Percentiles rank a stretch among this genome's conserved stretches.
Evolutionary conservation across 2,888 invertebrate species (phyloP).

Genomic region (Megamerina dolium): DNA sequence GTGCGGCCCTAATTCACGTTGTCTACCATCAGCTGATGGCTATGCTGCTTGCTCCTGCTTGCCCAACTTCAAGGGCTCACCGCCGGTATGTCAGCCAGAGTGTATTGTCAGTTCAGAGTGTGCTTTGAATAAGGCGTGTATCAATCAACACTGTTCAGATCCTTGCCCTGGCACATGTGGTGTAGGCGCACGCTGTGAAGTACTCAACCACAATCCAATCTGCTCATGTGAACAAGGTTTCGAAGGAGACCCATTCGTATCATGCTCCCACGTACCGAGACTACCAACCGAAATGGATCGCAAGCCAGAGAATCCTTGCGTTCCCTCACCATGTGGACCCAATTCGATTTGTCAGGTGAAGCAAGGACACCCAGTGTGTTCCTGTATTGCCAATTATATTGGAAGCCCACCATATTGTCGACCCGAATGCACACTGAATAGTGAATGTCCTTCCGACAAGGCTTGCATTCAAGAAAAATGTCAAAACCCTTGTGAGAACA

Average conservation of each 20-base stretch:
- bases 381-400: constrained; percentile 70
- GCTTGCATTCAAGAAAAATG: constrained; percentile 80
- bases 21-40: constrained; percentile 63
- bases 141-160: constrained; percentile 72
- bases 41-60: constrained; percentile 74
- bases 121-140: constrained; percentile 69
- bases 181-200: constrained; percentile 66
- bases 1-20: constrained; percentile 74
- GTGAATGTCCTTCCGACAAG: constrained; percentile 71
- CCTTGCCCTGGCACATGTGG: constrained; percentile 84
- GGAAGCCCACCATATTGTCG: constrained; percentile 76
- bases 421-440: constrained; percentile 77
- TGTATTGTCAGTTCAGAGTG: constrained; percentile 80
- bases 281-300: constrained; percentile 39
- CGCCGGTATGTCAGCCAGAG: constrained; percentile 78
- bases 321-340: constrained; percentile 67
- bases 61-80: constrained; percentile 69
- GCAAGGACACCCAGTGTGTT: constrained; percentile 72
- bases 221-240: constrained; percentile 71
- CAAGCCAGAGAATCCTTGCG: constrained; percentile 53
- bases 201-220: constrained; percentile 79
- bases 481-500: constrained; percentile 69
- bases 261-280: constrained; percentile 52
- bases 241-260: constrained; percentile 75
- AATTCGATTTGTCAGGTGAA: constrained; percentile 80